These are phyloP conservation scores for Menidia beryllina DNA, from an alignment of 2,113 vertebrate genomes.

Conservation along the genomic window DNA sequence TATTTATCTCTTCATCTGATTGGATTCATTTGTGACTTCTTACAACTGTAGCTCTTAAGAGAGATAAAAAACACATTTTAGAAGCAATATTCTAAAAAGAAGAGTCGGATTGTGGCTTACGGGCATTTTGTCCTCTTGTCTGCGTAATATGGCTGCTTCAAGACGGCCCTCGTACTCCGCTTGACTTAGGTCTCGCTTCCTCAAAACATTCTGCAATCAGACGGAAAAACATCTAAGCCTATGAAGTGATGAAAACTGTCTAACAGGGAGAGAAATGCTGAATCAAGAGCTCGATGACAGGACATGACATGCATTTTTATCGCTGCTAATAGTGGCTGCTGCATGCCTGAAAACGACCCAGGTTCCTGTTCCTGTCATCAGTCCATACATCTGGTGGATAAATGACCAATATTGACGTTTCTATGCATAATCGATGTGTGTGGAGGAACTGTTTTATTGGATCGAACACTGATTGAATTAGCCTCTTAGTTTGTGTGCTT, in stretches of 20 bases:
- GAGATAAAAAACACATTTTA: not conserved
- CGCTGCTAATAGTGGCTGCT: too few relatives aligned
- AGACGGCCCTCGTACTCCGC: conserved; percentile 95
- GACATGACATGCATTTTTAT: conserved; percentile 30
- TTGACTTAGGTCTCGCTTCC: conserved; percentile 96
- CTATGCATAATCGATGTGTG: too few relatives aligned
- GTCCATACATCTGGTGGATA: too few relatives aligned
- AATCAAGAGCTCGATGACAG: conserved; percentile 3
- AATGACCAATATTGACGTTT: too few relatives aligned
- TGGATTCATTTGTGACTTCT: not conserved
- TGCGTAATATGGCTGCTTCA: conserved; percentile 90
- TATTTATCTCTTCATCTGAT: not conserved
- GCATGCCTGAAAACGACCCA: too few relatives aligned
- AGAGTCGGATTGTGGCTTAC: conserved; percentile 75
- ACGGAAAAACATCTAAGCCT: not conserved
- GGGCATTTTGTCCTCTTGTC: conserved; percentile 90
- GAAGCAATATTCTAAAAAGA: not conserved
- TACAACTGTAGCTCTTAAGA: not conserved
- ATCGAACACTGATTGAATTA: not conserved
- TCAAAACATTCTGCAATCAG: conserved; percentile 88
- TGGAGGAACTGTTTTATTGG: too few relatives aligned
- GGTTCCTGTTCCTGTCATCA: too few relatives aligned
- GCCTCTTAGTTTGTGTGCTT: not conserved
- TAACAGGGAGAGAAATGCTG: conserved; percentile 13
- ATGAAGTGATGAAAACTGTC: too few relatives aligned